These are phyloP conservation scores for Pluvialis apricaria DNA, from an alignment of 2,113 vertebrate species.

Conservation along the genomic window DNA sequence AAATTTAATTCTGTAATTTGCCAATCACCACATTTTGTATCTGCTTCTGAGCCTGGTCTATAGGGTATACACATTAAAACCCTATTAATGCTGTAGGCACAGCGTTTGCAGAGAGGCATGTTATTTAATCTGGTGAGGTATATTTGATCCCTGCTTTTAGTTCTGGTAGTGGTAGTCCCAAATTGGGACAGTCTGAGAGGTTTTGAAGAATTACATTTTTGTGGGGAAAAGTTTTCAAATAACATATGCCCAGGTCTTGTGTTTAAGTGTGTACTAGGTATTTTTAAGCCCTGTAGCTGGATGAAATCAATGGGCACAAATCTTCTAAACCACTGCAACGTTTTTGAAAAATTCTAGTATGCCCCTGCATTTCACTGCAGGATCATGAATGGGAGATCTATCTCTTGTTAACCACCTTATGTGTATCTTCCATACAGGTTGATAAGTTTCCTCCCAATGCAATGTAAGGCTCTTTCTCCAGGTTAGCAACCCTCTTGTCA, in stretches of 20 bases:
- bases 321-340: background rate
- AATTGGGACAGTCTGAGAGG: background rate
- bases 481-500: background rate
- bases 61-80: slow-evolving; percentile 2
- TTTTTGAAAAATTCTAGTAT: background rate
- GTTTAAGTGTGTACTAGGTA: background rate
- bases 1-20: slow-evolving; percentile 35
- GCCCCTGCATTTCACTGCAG: background rate
- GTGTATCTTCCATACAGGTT: background rate
- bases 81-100: background rate
- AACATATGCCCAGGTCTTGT: background rate
- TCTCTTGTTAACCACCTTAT: background rate
- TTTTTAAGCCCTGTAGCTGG: background rate
- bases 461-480: background rate
- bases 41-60: background rate
- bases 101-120: background rate
- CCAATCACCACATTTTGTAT: slow-evolving; percentile 12
- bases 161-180: background rate
- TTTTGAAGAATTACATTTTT: slow-evolving; percentile 34
- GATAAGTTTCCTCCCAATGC: background rate
- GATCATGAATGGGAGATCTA: background rate
- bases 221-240: slow-evolving; percentile 25
- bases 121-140: slow-evolving; percentile 35
- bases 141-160: slow-evolving; percentile 33
- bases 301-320: background rate